Evolutionary conservation across 1,140 invertebrate species (phyloP).

Genomic region (Nilaparvata lugens): DNA sequence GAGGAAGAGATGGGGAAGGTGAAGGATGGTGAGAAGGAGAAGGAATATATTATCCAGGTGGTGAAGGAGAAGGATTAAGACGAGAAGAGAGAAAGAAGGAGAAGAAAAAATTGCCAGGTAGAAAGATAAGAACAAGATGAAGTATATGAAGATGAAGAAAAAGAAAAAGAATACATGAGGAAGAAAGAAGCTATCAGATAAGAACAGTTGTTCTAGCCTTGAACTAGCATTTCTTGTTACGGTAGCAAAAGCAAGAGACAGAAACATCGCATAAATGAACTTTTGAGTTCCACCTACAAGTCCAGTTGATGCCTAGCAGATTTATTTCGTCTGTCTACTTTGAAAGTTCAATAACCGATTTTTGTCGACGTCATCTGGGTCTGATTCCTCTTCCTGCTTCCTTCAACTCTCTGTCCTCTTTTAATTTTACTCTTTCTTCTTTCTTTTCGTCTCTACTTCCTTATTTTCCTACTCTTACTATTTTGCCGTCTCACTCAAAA

Average conservation of each 20-base stretch:
- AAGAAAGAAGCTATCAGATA: too few species aligned
- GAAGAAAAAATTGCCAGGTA: neutral
- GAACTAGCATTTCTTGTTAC: neutral
- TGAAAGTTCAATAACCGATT: too few species aligned
- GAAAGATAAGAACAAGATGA: neutral
- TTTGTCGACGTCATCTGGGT: too few species aligned
- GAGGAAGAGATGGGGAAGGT: neutral
- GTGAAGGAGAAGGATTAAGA: neutral
- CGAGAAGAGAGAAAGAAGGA: neutral
- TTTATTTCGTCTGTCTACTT: too few species aligned
- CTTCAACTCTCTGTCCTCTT: too few species aligned
- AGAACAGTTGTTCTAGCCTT: too few species aligned
- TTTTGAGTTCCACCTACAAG: neutral
- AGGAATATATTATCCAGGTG: neutral
- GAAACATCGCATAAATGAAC: neutral
- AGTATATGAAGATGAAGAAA: neutral
- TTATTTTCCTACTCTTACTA: too few species aligned
- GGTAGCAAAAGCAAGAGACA: neutral
- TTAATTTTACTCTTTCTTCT: too few species aligned
- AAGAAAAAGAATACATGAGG: neutral
- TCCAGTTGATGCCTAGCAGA: neutral
- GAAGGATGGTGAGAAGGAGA: neutral
- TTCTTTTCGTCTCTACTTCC: too few species aligned
- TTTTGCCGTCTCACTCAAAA: too few species aligned
- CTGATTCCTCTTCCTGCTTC: too few species aligned